A percentile compares a stretch with the other conserved stretches of the same genome.
phyloP scores from a whole-genome alignment of 2,888 invertebrate species.

The Buathra laborator region DNA sequence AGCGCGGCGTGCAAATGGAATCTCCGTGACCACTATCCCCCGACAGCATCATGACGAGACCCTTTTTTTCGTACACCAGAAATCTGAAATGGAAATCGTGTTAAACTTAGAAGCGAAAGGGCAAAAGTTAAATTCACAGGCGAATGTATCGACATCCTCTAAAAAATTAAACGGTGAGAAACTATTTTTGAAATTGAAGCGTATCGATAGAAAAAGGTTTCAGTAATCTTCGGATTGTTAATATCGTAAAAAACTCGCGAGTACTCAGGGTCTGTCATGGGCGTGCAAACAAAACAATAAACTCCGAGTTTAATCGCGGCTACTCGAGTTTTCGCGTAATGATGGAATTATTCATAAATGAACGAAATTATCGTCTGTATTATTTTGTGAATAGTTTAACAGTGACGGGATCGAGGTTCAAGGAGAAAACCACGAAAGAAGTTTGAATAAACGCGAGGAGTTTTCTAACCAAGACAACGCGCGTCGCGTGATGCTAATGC shows the following conservation, averaged over 20 bases:
- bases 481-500: background rate
- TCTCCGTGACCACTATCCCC: conserved; percentile 72
- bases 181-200: background rate
- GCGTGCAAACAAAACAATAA: background rate
- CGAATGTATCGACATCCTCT: background rate
- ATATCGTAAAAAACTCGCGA: background rate
- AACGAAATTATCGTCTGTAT: too few relatives aligned
- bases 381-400: too few relatives aligned
- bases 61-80: background rate
- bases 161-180: background rate
- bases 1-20: conserved; percentile 75
- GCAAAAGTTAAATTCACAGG: background rate
- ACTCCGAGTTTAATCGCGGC: background rate
- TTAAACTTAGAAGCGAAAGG: background rate
- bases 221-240: background rate
- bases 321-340: background rate
- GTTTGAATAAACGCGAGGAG: background rate
- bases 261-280: background rate
- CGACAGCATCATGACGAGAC: conserved; percentile 69
- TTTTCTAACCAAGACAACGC: conserved; percentile 54
- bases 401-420: too few relatives aligned
- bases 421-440: background rate
- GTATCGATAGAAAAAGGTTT: background rate
- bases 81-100: background rate
- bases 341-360: too few relatives aligned